These are phyloP conservation scores for Drosophila navojoa DNA, from an alignment of 1,140 invertebrate genomes.

Conservation along the genomic window DNA sequence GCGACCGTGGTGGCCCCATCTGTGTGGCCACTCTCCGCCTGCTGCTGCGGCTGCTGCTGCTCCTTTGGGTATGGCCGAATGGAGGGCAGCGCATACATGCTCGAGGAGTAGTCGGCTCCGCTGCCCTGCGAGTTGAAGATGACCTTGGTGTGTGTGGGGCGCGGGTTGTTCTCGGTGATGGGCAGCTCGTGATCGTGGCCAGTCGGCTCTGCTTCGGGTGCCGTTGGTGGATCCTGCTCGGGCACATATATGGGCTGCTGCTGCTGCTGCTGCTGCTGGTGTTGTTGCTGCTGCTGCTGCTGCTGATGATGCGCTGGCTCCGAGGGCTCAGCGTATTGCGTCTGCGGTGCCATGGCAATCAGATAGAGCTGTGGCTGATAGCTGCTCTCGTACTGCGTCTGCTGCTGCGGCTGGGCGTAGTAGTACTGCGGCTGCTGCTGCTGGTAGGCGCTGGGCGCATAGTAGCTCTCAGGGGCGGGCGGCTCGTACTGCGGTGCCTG, in stretches of 20 bases:
- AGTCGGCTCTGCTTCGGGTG: conserved; percentile 22
- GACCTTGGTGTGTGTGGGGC: conserved; percentile 79
- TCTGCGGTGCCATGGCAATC: conserved; percentile 68
- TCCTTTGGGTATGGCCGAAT: conserved; percentile 59
- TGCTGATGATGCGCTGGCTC: conserved; percentile 4
- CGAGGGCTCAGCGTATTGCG: conserved; percentile 35
- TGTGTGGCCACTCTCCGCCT: conserved; percentile 28
- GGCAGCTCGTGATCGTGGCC: conserved; percentile 46
- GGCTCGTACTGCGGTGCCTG: conserved; percentile 49
- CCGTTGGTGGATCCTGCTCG: conserved; percentile 53
- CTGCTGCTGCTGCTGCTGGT: conserved; percentile 22
- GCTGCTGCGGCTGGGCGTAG: conserved; percentile 66
- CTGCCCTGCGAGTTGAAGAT: conserved; percentile 64
- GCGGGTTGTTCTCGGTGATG: conserved; percentile 78
- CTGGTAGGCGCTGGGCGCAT: conserved; percentile 42
- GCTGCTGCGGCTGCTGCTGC: conserved; percentile 41
- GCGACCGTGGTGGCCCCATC: conserved; percentile 22
- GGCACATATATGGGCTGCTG: conserved; percentile 58
- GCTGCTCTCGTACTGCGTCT: conserved; percentile 29
- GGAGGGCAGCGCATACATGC: conserved; percentile 48
- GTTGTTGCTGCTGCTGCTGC: conserved; percentile 28
- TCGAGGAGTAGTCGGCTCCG: conserved; percentile 39
- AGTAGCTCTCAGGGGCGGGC: conserved; percentile 50
- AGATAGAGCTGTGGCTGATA: conserved; percentile 72
- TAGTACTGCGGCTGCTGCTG: conserved; percentile 58